phyloP scores from a whole-genome alignment of 2,113 vertebrate genomes.

The Oreochromis spilurus region DNA sequence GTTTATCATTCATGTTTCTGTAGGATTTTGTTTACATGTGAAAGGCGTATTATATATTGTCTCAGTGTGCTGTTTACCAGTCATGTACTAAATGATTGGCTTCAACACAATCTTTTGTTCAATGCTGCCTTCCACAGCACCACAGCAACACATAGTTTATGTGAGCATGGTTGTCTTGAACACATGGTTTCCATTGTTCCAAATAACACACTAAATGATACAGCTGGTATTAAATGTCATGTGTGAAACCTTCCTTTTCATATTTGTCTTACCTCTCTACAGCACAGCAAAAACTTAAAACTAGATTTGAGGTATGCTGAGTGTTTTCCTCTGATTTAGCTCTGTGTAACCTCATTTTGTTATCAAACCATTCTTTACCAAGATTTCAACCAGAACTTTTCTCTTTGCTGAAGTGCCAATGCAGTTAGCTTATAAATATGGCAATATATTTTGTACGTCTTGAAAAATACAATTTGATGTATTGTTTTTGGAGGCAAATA shows the following conservation, averaged over 20 bases:
- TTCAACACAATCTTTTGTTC: neutral
- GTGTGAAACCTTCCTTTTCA: neutral
- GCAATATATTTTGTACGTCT: neutral
- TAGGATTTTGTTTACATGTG: neutral
- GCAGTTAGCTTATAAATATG: neutral
- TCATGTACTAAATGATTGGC: neutral
- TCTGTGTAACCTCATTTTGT: neutral
- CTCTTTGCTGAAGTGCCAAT: neutral
- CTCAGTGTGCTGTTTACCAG: neutral
- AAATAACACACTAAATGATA: neutral
- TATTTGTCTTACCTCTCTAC: neutral
- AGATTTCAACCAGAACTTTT: neutral
- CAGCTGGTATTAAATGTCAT: neutral
- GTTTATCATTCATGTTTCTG: neutral
- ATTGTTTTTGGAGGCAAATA: neutral
- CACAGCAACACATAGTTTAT: neutral
- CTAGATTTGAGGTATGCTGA: neutral
- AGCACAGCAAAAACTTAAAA: neutral
- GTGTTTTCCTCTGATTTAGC: neutral
- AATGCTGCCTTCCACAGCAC: neutral
- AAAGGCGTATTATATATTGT: neutral
- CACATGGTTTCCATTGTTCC: constrained; percentile 2
- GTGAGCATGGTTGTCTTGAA: neutral
- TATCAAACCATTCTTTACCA: neutral
- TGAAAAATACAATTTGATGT: neutral